A percentile compares a stretch with the other conserved stretches of the same genome.
Evolutionary conservation across 2,113 vertebrate genomes (phyloP).

Genomic region (Mormoops blainvillei): DNA sequence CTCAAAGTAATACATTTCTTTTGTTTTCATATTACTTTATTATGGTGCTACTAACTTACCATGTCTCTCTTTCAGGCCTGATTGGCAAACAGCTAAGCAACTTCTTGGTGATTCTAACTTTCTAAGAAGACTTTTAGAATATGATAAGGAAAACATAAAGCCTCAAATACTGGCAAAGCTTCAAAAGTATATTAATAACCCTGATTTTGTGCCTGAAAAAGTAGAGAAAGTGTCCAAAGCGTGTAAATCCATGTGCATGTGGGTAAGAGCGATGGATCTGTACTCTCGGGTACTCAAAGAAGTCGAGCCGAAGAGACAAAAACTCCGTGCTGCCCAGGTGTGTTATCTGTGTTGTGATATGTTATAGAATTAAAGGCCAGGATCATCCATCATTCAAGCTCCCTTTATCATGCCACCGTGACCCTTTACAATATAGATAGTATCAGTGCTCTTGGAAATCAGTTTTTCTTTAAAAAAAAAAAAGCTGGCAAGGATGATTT

Average conservation of each 20-base stretch:
- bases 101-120: conserved; percentile 86
- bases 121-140: conserved; percentile 84
- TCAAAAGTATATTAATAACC: conserved; percentile 86
- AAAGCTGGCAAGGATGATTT: neutral
- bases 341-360: too few species aligned
- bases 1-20: neutral
- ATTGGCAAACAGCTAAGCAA: conserved; percentile 88
- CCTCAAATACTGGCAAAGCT: conserved; percentile 83
- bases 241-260: conserved; percentile 89
- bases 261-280: conserved; percentile 87
- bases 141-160: conserved; percentile 88
- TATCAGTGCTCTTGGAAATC: neutral
- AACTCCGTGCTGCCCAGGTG: conserved; percentile 84
- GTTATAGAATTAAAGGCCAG: neutral
- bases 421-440: neutral
- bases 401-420: neutral
- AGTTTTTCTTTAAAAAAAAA: neutral
- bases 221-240: conserved; percentile 89
- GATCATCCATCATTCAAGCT: neutral
- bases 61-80: conserved; percentile 77
- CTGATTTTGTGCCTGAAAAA: conserved; percentile 88
- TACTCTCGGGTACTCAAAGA: conserved; percentile 87
- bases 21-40: neutral
- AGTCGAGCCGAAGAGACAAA: conserved; percentile 86
- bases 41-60: neutral